phyloP scores from a whole-genome alignment of 2,797 vertebrate genomes.

The Lemur catta region DNA sequence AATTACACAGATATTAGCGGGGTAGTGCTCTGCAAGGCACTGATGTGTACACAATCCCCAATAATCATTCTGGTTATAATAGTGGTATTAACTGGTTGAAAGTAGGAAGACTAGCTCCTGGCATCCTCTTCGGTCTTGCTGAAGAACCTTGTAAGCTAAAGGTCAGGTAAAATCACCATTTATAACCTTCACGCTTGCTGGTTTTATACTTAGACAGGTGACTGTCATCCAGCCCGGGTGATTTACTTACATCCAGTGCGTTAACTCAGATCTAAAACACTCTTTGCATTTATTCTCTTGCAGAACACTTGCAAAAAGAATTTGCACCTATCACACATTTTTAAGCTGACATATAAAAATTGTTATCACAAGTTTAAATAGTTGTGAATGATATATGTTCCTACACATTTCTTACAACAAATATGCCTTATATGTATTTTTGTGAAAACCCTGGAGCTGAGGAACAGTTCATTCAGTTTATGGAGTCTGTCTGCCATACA shows the following conservation, averaged over 20 bases:
- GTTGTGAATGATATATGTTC: not conserved
- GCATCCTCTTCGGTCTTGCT: not conserved
- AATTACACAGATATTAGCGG: not conserved
- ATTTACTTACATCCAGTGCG: accelerated
- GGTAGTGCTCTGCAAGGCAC: accelerated
- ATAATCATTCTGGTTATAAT: accelerated
- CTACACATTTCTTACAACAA: not conserved
- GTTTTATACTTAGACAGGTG: not conserved
- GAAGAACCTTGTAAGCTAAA: accelerated
- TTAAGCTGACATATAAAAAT: not conserved
- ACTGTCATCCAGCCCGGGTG: too few species aligned
- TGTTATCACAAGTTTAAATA: not conserved
- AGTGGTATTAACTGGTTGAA: accelerated
- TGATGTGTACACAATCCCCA: accelerated
- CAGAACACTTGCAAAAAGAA: accelerated
- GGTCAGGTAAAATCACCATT: too few species aligned
- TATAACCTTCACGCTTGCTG: not conserved
- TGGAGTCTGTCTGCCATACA: not conserved
- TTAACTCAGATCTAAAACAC: accelerated
- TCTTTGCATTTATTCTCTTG: accelerated
- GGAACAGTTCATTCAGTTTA: not conserved
- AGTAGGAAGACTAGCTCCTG: accelerated
- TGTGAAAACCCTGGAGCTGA: not conserved
- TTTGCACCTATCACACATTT: not conserved
- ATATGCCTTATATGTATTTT: not conserved